These are phyloP conservation scores for Cordilura impudica DNA, from an alignment of 2,888 invertebrate genomes.

Conservation along the genomic window DNA sequence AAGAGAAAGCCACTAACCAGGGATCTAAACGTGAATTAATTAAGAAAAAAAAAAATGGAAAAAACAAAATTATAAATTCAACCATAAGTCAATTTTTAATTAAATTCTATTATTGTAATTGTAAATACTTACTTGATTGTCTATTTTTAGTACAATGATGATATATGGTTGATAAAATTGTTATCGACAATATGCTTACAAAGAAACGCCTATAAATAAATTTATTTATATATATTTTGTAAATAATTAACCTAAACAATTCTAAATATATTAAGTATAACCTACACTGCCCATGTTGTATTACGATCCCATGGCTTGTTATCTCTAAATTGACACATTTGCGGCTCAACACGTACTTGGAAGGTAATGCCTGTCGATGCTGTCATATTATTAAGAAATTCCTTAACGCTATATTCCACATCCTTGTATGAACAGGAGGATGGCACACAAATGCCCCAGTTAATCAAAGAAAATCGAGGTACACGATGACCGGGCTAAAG, in stretches of 20 bases:
- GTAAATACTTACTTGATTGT: conserved; percentile 71
- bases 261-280: too few species aligned
- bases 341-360: conserved; percentile 80
- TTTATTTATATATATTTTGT: too few species aligned
- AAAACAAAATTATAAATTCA: neutral
- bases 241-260: too few species aligned
- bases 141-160: conserved; percentile 70
- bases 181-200: conserved; percentile 76
- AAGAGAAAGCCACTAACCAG: conserved; percentile 81
- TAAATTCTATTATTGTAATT: neutral
- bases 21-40: conserved; percentile 75
- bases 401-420: conserved; percentile 80
- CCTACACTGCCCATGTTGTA: conserved; percentile 80
- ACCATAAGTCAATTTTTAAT: neutral
- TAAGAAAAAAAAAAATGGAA: neutral
- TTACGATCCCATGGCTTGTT: conserved; percentile 77
- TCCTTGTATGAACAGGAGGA: conserved; percentile 81
- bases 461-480: conserved; percentile 82
- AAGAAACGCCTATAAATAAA: conserved; percentile 78
- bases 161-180: conserved; percentile 74
- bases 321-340: conserved; percentile 81
- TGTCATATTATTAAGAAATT: conserved; percentile 79
- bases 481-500: conserved; percentile 84
- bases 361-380: conserved; percentile 80
- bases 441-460: conserved; percentile 85